These are phyloP conservation scores for Ochropacha duplaris DNA, from an alignment of 2,888 invertebrate genomes.

Conservation along the genomic window DNA sequence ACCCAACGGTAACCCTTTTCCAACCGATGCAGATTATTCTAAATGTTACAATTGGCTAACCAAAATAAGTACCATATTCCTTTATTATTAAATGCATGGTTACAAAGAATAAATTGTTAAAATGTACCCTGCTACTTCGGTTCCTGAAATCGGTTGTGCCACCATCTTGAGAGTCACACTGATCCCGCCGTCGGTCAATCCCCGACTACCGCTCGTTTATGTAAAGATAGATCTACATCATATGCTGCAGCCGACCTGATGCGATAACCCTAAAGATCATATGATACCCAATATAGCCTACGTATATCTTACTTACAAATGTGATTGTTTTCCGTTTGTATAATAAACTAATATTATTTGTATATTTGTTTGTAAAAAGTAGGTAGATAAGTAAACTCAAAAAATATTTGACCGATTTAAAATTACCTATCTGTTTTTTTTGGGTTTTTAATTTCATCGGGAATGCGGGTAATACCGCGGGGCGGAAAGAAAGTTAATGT, in stretches of 20 bases:
- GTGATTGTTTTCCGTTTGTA: slow-evolving; percentile 20
- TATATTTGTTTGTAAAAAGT: not conserved
- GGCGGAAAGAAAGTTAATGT: no score
- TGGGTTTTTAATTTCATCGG: no score
- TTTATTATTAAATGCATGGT: not conserved
- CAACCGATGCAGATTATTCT: no score
- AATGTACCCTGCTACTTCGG: slow-evolving; percentile 86
- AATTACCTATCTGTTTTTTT: no score
- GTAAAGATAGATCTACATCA: slow-evolving; percentile 9
- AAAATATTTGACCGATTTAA: no score
- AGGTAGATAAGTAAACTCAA: no score
- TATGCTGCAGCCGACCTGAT: slow-evolving; percentile 26
- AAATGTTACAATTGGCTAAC: no score
- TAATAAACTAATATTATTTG: no score
- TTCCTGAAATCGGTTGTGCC: slow-evolving; percentile 85
- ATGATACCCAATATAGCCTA: slow-evolving; percentile 12
- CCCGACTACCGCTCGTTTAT: slow-evolving; percentile 33
- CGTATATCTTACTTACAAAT: slow-evolving; percentile 2
- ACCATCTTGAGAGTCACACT: slow-evolving; percentile 51
- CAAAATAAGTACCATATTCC: not conserved
- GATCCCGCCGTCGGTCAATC: slow-evolving; percentile 53
- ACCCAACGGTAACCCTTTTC: not conserved
- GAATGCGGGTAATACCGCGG: no score
- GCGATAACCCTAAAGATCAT: slow-evolving; percentile 56
- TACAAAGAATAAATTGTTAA: slow-evolving; percentile 5